Evolutionary conservation across 2,888 invertebrate species (phyloP).

Genomic region (Mythimna lalbum): DNA sequence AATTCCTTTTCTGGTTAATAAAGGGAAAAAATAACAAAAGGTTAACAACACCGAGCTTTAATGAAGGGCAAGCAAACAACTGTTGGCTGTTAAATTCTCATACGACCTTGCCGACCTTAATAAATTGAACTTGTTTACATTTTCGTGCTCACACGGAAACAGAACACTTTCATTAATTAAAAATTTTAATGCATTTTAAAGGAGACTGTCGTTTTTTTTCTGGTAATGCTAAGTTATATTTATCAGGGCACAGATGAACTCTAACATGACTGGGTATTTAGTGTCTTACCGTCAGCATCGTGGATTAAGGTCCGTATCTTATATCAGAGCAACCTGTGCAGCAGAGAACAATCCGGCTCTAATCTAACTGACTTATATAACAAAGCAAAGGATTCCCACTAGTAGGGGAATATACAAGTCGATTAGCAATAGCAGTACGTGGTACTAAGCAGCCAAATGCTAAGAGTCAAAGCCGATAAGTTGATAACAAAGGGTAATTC

Average conservation of each 20-base stretch:
- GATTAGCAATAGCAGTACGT: no score
- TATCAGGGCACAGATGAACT: background rate
- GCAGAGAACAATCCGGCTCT: background rate
- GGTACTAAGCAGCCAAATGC: no score
- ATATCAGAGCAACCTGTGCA: background rate
- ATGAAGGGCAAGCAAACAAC: constrained; percentile 30
- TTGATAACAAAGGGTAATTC: background rate
- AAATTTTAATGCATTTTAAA: background rate
- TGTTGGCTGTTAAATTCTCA: constrained; percentile 20
- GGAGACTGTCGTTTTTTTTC: background rate
- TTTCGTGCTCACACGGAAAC: constrained; percentile 6
- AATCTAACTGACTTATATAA: background rate
- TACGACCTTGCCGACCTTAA: constrained; percentile 27
- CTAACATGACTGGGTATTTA: background rate
- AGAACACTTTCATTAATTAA: constrained; percentile 5
- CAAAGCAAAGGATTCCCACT: background rate
- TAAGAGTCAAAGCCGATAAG: no score
- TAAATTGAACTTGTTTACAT: constrained; percentile 21
- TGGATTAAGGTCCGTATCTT: background rate
- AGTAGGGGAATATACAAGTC: no score
- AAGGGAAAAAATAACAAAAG: constrained; percentile 22
- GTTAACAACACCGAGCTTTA: constrained; percentile 36
- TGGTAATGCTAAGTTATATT: background rate
- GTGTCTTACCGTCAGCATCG: no score
- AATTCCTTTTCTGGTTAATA: background rate